Percentiles rank a stretch among this genome's conserved stretches.
These are phyloP conservation scores for Reinhardtius hippoglossoides DNA, from an alignment of 2,113 vertebrate species.

Conservation along the genomic window DNA sequence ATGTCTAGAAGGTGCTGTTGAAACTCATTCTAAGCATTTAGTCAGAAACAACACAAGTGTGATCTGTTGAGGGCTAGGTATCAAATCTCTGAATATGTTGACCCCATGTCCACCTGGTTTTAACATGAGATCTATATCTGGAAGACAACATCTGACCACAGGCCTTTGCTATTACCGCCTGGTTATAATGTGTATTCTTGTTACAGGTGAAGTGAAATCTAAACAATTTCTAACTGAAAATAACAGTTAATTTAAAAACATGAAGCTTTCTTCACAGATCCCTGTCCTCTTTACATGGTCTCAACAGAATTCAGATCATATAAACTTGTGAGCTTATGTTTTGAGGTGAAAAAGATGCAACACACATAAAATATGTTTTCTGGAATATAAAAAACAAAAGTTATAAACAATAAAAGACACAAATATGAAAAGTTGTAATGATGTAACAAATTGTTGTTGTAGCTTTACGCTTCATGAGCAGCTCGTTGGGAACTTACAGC, in stretches of 20 bases:
- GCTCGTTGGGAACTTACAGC: constrained; percentile 47
- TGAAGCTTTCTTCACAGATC: not conserved
- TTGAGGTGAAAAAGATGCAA: too few relatives aligned
- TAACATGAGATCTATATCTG: not conserved
- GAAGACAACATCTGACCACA: not conserved
- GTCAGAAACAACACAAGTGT: not conserved
- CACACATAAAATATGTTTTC: too few relatives aligned
- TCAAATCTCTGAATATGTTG: not conserved
- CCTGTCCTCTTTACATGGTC: not conserved
- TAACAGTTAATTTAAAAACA: too few relatives aligned
- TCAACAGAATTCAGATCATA: not conserved
- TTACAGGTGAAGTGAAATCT: too few relatives aligned
- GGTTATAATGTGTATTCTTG: not conserved
- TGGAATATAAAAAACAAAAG: not conserved
- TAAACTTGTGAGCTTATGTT: too few relatives aligned
- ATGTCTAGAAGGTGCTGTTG: constrained; percentile 68
- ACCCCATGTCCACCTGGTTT: not conserved
- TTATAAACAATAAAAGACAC: not conserved
- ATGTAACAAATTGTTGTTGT: constrained; percentile 8
- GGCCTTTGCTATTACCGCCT: not conserved
- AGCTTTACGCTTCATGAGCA: constrained; percentile 53
- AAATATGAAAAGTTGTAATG: not conserved
- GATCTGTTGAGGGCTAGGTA: not conserved
- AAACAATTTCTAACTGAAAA: too few relatives aligned
- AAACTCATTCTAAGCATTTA: not conserved